A percentile compares a stretch with the other conserved stretches of the same genome.
Evolutionary conservation across 2,797 vertebrate genomes (phyloP).

Genomic region (Melanotaenia pygmaea): DNA sequence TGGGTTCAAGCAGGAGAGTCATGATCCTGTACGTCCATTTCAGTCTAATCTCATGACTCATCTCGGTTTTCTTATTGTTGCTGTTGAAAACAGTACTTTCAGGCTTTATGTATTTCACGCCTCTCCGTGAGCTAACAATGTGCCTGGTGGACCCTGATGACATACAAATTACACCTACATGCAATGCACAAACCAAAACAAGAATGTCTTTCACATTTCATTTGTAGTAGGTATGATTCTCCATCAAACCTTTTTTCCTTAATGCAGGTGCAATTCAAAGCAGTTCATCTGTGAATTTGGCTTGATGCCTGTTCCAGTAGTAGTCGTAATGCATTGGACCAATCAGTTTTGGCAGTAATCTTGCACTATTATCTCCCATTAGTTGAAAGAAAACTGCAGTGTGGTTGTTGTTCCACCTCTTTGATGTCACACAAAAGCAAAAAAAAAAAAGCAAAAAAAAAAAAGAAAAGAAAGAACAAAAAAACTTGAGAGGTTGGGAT

Average conservation of each 20-base stretch:
- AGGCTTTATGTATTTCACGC: slow-evolving; percentile 7
- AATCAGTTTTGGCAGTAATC: slow-evolving; percentile 59
- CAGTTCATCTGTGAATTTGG: slow-evolving; percentile 24
- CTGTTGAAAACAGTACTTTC: slow-evolving; percentile 23
- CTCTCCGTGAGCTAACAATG: background rate
- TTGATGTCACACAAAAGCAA: slow-evolving; percentile 69
- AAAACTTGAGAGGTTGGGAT: slow-evolving; percentile 33
- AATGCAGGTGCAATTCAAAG: slow-evolving; percentile 40
- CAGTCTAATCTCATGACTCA: slow-evolving; percentile 22
- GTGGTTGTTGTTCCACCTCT: slow-evolving; percentile 54
- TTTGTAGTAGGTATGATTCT: background rate
- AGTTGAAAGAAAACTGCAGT: slow-evolving; percentile 53
- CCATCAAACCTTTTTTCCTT: slow-evolving; percentile 1
- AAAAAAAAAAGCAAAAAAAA: too few species aligned
- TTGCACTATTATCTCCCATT: slow-evolving; percentile 55
- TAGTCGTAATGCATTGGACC: slow-evolving; percentile 41
- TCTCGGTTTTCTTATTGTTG: slow-evolving; percentile 19
- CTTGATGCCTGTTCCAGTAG: slow-evolving; percentile 39
- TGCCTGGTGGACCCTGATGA: background rate
- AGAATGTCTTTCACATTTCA: background rate
- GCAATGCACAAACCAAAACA: background rate
- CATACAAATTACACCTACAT: slow-evolving; percentile 17
- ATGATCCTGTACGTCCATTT: slow-evolving; percentile 17
- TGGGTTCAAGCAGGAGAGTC: slow-evolving; percentile 2
- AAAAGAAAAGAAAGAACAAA: too few species aligned